phyloP scores from a whole-genome alignment of 1,140 invertebrate species.

The Lordiphosa clarofinis region DNA sequence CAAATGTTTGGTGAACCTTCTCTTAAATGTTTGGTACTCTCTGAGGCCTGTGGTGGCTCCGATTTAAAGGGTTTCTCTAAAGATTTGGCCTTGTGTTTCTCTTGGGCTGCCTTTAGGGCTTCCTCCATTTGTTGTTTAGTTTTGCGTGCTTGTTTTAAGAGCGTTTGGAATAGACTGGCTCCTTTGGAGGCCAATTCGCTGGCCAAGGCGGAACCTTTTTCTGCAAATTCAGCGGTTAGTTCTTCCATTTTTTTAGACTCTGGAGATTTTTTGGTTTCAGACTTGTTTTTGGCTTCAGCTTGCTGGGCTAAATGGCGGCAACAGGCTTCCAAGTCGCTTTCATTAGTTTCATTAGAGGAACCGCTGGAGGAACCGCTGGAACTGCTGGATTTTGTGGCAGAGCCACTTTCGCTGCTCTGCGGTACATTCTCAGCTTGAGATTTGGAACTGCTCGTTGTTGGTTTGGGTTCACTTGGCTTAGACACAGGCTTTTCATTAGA shows the following conservation, averaged over 20 bases:
- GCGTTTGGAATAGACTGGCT: background rate
- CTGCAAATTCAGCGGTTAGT: conserved; percentile 7
- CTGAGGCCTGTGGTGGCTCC: background rate
- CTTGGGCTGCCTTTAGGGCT: background rate
- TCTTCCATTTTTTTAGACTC: conserved; percentile 10
- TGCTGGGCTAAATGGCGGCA: no score
- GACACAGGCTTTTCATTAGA: no score
- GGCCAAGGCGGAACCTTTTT: conserved; percentile 17
- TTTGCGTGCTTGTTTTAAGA: conserved; percentile 4
- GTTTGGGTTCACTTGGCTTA: background rate
- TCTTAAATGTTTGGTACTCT: background rate
- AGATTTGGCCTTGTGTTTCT: background rate
- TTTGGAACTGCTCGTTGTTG: background rate
- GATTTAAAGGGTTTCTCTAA: background rate
- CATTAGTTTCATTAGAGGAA: no score
- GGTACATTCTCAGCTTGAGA: no score
- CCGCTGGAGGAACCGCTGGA: no score
- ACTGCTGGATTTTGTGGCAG: no score
- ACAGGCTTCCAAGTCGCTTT: no score
- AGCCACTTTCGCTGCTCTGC: no score
- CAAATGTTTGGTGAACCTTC: conserved; percentile 30
- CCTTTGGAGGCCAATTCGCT: conserved; percentile 17
- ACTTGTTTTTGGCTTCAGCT: background rate
- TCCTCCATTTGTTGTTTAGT: conserved; percentile 1
- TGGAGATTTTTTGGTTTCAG: background rate